Percentiles rank a stretch among this genome's conserved stretches.
Conservation (phyloP, 2,888 invertebrate genomes). For the Scaptomyza reducta region DNA sequence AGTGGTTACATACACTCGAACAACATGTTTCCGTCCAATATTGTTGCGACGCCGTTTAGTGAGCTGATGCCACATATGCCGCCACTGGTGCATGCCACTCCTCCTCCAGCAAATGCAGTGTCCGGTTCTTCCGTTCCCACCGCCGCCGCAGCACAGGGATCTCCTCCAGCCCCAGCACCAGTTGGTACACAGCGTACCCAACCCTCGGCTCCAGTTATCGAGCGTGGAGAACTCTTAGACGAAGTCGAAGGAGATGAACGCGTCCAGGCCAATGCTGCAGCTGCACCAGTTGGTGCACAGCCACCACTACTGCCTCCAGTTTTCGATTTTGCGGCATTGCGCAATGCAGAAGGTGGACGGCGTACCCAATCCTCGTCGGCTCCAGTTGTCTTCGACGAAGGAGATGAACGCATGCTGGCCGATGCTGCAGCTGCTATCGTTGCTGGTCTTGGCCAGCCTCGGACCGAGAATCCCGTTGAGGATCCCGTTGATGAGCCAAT, state of each 20-base stretch:
- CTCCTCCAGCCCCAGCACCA: no score
- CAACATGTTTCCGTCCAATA: slow-evolving; percentile 72
- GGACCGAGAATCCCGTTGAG: slow-evolving; percentile 63
- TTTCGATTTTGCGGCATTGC: no score
- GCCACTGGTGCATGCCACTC: slow-evolving; percentile 1
- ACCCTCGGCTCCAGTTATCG: neutral
- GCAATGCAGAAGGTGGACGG: no score
- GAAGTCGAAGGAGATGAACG: neutral
- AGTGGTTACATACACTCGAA: slow-evolving; percentile 85
- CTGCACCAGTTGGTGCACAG: no score
- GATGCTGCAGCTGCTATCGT: slow-evolving; percentile 51
- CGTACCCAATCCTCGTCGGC: neutral
- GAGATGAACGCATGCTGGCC: slow-evolving; percentile 7
- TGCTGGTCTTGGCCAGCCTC: slow-evolving; percentile 15
- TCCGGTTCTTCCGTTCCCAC: neutral
- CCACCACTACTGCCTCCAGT: no score
- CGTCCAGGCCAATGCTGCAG: slow-evolving; percentile 37
- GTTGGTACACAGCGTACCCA: neutral
- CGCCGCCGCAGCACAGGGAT: neutral
- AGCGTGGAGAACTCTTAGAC: neutral
- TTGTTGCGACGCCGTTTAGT: slow-evolving; percentile 52
- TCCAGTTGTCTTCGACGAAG: neutral
- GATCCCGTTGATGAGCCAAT: slow-evolving; percentile 80
- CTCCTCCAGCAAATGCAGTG: neutral
- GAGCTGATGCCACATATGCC: slow-evolving; percentile 33